Base-by-base conservation (phyloP, 2,797 vertebrate genomes). In the Pampus argenteus region DNA sequence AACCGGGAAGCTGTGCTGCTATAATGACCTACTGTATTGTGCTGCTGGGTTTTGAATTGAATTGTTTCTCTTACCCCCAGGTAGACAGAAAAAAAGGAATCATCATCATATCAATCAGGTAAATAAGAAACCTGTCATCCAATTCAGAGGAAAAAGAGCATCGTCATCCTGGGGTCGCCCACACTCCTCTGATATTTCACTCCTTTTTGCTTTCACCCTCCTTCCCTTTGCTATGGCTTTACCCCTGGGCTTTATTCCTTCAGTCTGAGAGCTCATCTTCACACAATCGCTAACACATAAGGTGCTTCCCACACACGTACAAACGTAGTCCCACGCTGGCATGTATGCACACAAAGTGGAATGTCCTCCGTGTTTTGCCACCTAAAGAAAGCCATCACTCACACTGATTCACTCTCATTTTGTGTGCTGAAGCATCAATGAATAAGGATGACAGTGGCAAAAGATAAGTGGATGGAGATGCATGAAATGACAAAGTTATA, bases 101-200 rank as follows among this genome's bases (percentile, higher is more conserved):
- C 71, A 74, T 76, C 72, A 78, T 83, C 68, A 72, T 76, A 81
- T 87, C 66, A 76, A 66, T 88, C 75, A 78, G 56, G 73, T 74
- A 70, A 87, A 90, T 74, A 85, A 76, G 79, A 87, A 77, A 74
- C 68, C 61, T 25, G 61, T 72, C 69, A 67, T 66, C 74, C 69
- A 81, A 84, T 79, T 63, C 75, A 72, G 45, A 74, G 34, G 57
- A 52, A 74, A 70, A 83, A 58, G 66, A 50, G 15, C 45, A 58
- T 61, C 74, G 80, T 87, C 82, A 87, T 61, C 57, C 63, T 29
- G 42, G 72, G 82, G 75, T 86, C 84, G 83, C 56, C 50, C 66
- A 51, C n/a, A 58, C 67, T 74, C 62, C 47, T 60, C 68, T 82
- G 69, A 76, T 81, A 73, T 78, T 74, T 81, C 73, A 70, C 66